Base-by-base conservation (phyloP, 2,888 invertebrate species). In the Julus scanicus region DNA sequence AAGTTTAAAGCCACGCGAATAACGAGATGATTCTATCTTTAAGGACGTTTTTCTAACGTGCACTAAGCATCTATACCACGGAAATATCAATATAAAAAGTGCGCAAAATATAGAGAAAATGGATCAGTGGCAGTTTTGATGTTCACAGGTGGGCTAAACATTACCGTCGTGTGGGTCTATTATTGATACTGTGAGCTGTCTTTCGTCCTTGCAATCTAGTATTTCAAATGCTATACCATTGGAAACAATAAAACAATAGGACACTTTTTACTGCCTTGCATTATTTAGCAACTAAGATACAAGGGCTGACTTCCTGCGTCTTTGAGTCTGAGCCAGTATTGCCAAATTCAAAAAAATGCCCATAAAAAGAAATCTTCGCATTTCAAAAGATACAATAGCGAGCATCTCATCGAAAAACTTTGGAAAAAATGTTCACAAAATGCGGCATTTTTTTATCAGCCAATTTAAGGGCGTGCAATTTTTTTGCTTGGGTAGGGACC, bases 111-210 rank as follows among this genome's bases (percentile, higher is more conserved):
- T 71, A 71, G 20, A 20, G 71, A 71, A 71, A 71, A 71, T 71
- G 71, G 71, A 71, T 71, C 71, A 29, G 29, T 20, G 29, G 20
- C 20, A 71, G 71, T 71, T 71, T 71, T 20, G 29, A 71, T 71
- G 71, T 71, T 71, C 71, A 71, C 71, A 71, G 71, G 71, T 71
- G 71, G 71, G 71, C 71, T 71, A 71, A 71, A 71, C 71, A 71
- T 71, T 71, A 71, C 71, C 71, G 71, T 71, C 71, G 6, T 71
- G 71, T 29, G 71, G 71, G 20, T 20, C 20, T 71, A 71, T 71
- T 71, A 71, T 71, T 71, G 71, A 71, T 71, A 71, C 71, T 29
- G 11, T 29, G 29, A 20, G 9, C 71, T 29, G 20, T 20, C 20
- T n/a, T 44, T 71, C 20, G 71, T 71, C 71, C 29, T 11, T 20